Evolutionary conservation across 2,113 vertebrate species (phyloP), one percentile per base, ranked within the genome.

Genomic region (Catharus minimus): DNA sequence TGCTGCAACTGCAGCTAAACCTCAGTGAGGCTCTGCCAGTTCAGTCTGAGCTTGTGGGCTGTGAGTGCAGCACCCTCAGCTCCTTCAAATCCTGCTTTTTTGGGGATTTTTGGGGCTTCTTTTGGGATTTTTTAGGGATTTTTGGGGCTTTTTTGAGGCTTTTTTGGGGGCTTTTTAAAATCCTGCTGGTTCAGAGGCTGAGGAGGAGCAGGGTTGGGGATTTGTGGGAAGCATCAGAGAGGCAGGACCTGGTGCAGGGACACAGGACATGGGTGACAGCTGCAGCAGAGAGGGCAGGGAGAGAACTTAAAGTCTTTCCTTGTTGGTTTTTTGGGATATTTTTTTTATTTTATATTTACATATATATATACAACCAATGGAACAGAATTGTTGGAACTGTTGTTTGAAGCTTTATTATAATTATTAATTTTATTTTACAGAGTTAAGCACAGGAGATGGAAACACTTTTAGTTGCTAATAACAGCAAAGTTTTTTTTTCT

Each of bases 261-360:
- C 13, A 11, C 22, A 9, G 9, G 9, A 5, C 18, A 2, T 0
- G 2, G 6, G 36, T 23, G 67, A 26, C 32, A 32, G 18, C 22
- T 27, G 32, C 57, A 24, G 55, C 33, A 50, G 39, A 39, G 21
- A n/a, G 44, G 27, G 9, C 1, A 17, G 3, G 26, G 16, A 11
- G 6, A 8, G 10, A 13, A 21, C 7, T 9, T 49, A 0, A 17
- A 41, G 17, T 5, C 20, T 13, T 55, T 11, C 67, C 19, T 52
- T 52, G 27, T 18, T 28, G 27, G 9, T 27, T 50, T 50, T 27
- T 50, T 16, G 47, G 23, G 47, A 49, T 49, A 44, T 43, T 24
- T 13, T 26, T 50, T 50, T 26, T 24, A 24, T 15, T 27, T 50
- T 28, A 27, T 16, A 50, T 50, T 50, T 50, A 10, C 16, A 28